Evolutionary conservation across 2,888 invertebrate genomes (phyloP), one percentile per base, ranked within the genome.

Genomic region (Syrista parreyssii): DNA sequence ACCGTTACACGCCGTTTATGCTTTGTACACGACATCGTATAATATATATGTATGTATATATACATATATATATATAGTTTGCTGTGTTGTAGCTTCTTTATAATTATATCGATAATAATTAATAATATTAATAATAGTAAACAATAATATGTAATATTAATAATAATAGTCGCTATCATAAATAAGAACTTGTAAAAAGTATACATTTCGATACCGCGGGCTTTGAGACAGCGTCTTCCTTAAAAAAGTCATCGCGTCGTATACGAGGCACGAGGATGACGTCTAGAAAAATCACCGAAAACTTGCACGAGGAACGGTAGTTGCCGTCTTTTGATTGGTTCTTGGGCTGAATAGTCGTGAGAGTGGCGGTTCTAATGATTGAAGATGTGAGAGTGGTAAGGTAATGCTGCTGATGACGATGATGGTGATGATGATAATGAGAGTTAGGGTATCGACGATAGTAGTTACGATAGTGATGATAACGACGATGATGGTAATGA

Each of bases 111-210:
- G 81, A 82, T 80, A 81, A 81, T 85, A 80, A 81, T 79, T 84
- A 79, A 82, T 80, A 79, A 76, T 81, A 79, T 81, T 82, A 82
- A 80, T 82, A 84, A 78, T 83, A 82, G 81, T 82, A 40, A 40
- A 40, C 15, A 79, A 82, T 83, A 82, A 82, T 40, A 40, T 40
- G 40, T 84, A 82, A 81, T 82, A 79, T 80, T 84, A 83, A 82
- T 86, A 86, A 86, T 84, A 85, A 87, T 84, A 84, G 84, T 87
- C 80, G 83, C 85, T 90, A 88, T 88, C 85, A 90, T 90, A 90
- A 90, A 90, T 89, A 90, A 88, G 87, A 90, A 88, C 85, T 88
- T 88, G 88, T 88, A 90, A 90, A 89, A 89, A 87, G 85, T 89
- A 84, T 90, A 86, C 85, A 85, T 83, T 40, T 40, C 40, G 85